Base-by-base conservation (phyloP, 2,888 invertebrate genomes). In the Campoplex nolae region DNA sequence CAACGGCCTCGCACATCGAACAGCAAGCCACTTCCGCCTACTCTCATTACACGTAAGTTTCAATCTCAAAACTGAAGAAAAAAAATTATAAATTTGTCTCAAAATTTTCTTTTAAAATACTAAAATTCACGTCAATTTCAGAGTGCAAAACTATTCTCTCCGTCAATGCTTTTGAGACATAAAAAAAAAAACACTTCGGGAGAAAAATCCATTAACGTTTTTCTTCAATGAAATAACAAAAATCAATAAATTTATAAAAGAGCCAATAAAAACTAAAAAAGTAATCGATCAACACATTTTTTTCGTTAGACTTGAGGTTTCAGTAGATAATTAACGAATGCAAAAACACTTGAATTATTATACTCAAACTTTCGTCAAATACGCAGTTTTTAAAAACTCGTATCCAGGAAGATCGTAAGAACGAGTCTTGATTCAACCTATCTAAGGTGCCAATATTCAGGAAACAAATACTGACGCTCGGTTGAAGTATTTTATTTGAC, bases 41-140 rank as follows among this genome's bases (percentile, higher is more conserved):
- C 87, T 93, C 94, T 83, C 94, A 94, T 89, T 94, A 94, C 92
- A 94, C 94, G 94, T 94, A 89, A 94, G 94, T 90, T 9, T 3
- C 0, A 42, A 67, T 18, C 28, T 23, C 23, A 8, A 45, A n/a
- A 23, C 13, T 48, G 28, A 32, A 28, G 48, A 7, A 67, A 1
- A 18, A 18, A 67, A 13, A 45, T 0, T 11, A 11, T 45, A 3
- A 45, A 45, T 45, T 45, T 13, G 45, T 0, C 18, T 38, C 18
- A 16, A 9, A 38, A 38, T 38, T 38, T 38, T 38, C 38, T 6
- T 38, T 38, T 0, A 38, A 38, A 38, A 38, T 38, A 38, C 23
- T 1, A 38, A 38, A 38, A 38, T 42, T 42, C 42, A 42, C 42
- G 9, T 9, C 23, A 23, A 23, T 23, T 23, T 23, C 23, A 23